Base-by-base conservation (phyloP, 2,888 invertebrate genomes). In the Chironomus riparius region DNA sequence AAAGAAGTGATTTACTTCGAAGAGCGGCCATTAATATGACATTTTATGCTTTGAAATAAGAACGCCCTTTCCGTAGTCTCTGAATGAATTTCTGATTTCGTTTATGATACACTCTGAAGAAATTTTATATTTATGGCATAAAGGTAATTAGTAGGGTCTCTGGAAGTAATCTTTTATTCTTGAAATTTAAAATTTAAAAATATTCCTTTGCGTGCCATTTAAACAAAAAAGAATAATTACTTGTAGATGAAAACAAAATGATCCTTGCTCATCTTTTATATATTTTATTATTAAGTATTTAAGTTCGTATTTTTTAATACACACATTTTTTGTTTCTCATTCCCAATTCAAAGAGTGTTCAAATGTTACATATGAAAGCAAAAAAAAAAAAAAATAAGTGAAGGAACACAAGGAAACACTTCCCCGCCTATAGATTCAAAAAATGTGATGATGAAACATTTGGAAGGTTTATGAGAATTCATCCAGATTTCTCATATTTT, bases 391-490 rank as follows among this genome's bases (percentile, higher is more conserved):
- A 15, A 68, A 48, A 4, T 5, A 12, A 48, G 65, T 21, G 13
- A 68, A 15, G 47, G 65, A 10, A 65, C n/a, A 56, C 15, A 38
- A 62, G 62, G 72, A 62, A 72, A 62, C 18, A 74, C 65, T 74
- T 74, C 74, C 47, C 24, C 74, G 74, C 74, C 74, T 65, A 13
- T 22, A 74, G 68, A 74, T 68, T 74, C 47, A 4, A 22, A 74
- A 74, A 74, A 21, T 74, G 47, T 74, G 74, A 74, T 74, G 74
- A 13, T 5, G 68, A 74, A 68, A 28, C 74, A 74, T 68, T 74
- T 74, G 74, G 65, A 74, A 65, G 68, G 68, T 68, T 74, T 74
- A 74, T 68, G 74, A 74, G 74, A 74, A 68, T 68, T 24, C 50
- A 6, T 61, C 28, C 56, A 61, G 15, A 47, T 18, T 73, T 62